These are phyloP conservation scores for Dryas iulia DNA, from an alignment of 1,140 invertebrate species.

Conservation along the genomic window DNA sequence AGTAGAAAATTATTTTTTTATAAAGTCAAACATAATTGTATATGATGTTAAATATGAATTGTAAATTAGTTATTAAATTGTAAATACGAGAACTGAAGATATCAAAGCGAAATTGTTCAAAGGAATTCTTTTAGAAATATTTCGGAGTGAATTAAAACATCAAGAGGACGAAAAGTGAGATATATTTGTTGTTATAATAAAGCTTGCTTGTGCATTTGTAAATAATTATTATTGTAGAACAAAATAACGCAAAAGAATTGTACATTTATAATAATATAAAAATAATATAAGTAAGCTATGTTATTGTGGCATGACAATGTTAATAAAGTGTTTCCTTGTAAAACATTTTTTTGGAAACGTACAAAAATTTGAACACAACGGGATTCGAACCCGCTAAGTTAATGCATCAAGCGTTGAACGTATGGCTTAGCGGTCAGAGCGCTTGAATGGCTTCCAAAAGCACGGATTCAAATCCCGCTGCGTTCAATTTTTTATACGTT, in stretches of 20 bases:
- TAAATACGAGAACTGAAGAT: conserved; percentile 13
- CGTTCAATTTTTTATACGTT: too few relatives aligned
- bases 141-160: conserved; percentile 11
- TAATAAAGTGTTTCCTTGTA: conserved; percentile 6
- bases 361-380: too few relatives aligned
- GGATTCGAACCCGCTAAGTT: too few relatives aligned
- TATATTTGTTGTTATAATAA: conserved; percentile 9
- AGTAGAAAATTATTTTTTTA: conserved; percentile 1
- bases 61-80: conserved; percentile 7
- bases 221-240: conserved; percentile 15
- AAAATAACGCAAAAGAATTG: not conserved
- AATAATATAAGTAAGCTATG: conserved; percentile 8
- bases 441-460: too few relatives aligned
- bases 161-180: conserved; percentile 17
- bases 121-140: conserved; percentile 9
- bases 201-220: conserved; percentile 15
- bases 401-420: too few relatives aligned
- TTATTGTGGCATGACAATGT: conserved; percentile 18
- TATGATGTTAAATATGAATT: conserved; percentile 10
- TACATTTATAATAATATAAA: conserved; percentile 3
- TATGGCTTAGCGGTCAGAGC: too few relatives aligned
- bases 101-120: conserved; percentile 11
- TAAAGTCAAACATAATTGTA: conserved; percentile 7
- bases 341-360: too few relatives aligned
- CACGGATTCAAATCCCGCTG: too few relatives aligned